Evolutionary conservation across 2,113 vertebrate genomes (phyloP).

Genomic region (Zosterops lateralis): DNA sequence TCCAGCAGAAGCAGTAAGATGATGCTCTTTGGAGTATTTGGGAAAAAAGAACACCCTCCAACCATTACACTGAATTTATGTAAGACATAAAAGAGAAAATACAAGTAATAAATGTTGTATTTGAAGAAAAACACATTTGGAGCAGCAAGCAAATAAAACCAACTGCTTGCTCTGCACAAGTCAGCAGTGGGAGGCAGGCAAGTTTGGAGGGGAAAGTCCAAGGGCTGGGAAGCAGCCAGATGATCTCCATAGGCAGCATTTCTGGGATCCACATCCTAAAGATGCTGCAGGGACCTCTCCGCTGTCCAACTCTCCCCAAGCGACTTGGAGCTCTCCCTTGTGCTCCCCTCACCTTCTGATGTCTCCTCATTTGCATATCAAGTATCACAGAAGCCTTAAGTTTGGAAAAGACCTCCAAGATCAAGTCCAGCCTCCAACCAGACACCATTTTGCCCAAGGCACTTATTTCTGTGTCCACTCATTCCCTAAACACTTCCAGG

Average conservation of each 20-base stretch:
- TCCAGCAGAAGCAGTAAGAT: background rate
- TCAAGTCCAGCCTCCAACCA: too few relatives aligned
- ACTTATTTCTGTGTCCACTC: background rate
- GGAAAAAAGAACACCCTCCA: background rate
- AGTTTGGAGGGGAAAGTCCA: background rate
- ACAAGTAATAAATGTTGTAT: constrained; percentile 10
- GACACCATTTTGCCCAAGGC: background rate
- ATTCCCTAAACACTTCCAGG: background rate
- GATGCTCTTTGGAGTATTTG: background rate
- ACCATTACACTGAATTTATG: constrained; percentile 2
- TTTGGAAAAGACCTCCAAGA: background rate
- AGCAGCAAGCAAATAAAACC: constrained; percentile 10
- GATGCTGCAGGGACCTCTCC: background rate
- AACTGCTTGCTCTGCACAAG: background rate
- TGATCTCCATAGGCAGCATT: fast-evolving
- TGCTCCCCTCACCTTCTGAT: background rate
- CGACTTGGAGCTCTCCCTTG: background rate
- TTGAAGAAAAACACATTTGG: background rate
- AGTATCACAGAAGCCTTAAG: background rate
- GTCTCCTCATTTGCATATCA: background rate
- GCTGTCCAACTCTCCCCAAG: background rate
- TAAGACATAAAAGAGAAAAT: constrained; percentile 31
- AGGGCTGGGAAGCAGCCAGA: background rate
- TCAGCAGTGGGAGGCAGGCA: background rate
- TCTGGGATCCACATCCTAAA: background rate